Percentiles rank a stretch among this genome's conserved stretches.
Conservation (phyloP, 1,140 invertebrate genomes). For the Bombyx mori region ASM3026992v2 NC_085109.1:6982501-6983000, state of each 20-base stretch:
- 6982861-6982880: constrained; percentile 40
- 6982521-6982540: no score
- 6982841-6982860: constrained; percentile 47
- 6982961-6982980: constrained; percentile 62
- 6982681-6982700: no score
- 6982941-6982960: constrained; percentile 17
- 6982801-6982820: constrained; percentile 54
- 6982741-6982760: background rate
- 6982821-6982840: constrained; percentile 43
- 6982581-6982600: no score
- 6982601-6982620: no score
- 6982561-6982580: no score
- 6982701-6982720: no score
- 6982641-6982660: no score
- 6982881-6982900: constrained; percentile 58
- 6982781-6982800: constrained; percentile 90
- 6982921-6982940: constrained; percentile 22
- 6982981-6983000: constrained; percentile 5
- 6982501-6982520: no score
- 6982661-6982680: no score
- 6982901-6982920: constrained; percentile 61
- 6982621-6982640: no score
- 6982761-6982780: constrained; percentile 78
- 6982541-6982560: no score
- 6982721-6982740: background rate